Evolutionary conservation across 2,113 vertebrate genomes (phyloP).

Genomic region (Nesoenas mayeri): DNA sequence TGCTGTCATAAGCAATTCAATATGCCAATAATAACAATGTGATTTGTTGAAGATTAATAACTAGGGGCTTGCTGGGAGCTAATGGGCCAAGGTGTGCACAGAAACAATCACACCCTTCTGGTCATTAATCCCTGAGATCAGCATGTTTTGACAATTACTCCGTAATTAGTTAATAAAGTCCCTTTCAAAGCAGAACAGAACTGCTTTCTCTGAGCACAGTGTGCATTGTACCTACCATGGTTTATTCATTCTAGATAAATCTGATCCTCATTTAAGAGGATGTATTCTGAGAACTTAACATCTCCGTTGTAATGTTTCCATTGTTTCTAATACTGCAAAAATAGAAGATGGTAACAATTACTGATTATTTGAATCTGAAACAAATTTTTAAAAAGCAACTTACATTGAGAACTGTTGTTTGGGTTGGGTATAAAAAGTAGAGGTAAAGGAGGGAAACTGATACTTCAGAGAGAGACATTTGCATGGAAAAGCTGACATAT

Average conservation of each 20-base stretch:
- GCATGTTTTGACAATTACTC: conserved; percentile 20
- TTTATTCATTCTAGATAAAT: conserved; percentile 21
- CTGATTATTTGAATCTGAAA: not conserved
- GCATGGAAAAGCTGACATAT: not conserved
- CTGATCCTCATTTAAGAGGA: not conserved
- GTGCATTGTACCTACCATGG: not conserved
- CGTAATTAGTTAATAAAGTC: conserved; percentile 40
- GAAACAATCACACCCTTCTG: not conserved
- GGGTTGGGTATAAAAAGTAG: not conserved
- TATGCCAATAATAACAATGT: conserved; percentile 3
- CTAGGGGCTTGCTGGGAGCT: not conserved
- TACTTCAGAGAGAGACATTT: not conserved
- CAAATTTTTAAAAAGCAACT: not conserved
- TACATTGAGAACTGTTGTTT: not conserved
- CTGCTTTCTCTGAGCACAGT: not conserved
- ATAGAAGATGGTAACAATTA: not conserved
- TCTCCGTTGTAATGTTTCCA: not conserved
- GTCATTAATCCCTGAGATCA: conserved; percentile 19
- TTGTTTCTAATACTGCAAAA: not conserved
- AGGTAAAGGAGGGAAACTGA: not conserved
- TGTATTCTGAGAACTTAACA: not conserved
- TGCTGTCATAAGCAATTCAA: not conserved
- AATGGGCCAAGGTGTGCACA: conserved; percentile 29
- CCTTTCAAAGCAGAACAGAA: conserved; percentile 2
- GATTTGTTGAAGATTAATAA: conserved; percentile 26